Percentiles rank a stretch among this genome's conserved stretches.
Evolutionary conservation across 2,113 vertebrate species (phyloP).

Genomic region (Dinomys branickii): DNA sequence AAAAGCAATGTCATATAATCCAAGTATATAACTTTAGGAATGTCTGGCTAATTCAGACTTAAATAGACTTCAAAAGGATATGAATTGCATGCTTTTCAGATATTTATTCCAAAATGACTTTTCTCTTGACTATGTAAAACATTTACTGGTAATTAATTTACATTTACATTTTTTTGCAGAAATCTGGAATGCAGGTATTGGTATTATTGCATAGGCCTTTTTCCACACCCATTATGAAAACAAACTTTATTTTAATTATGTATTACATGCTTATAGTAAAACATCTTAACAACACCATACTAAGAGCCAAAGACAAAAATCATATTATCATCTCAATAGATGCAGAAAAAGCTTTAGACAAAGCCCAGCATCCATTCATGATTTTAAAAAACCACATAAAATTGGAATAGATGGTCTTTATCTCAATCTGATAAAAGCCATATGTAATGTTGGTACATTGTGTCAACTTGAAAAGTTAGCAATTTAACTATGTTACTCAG

Average conservation of each 20-base stretch:
- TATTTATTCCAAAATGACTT: not conserved
- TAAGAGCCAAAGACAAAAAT: too few relatives aligned
- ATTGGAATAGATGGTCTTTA: too few relatives aligned
- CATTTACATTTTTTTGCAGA: not conserved
- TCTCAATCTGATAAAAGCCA: too few relatives aligned
- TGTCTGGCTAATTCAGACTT: not conserved
- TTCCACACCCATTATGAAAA: not conserved
- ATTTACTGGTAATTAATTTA: not conserved
- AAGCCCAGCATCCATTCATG: too few relatives aligned
- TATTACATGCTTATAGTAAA: not conserved
- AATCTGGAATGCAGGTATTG: not conserved
- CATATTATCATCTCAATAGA: too few relatives aligned
- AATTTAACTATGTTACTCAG: too few relatives aligned
- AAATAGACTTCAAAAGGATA: not conserved
- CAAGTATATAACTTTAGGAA: not conserved
- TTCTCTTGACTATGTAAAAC: not conserved
- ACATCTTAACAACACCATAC: not conserved
- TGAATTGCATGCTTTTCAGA: not conserved
- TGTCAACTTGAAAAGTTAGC: too few relatives aligned
- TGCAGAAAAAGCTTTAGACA: too few relatives aligned
- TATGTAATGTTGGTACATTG: too few relatives aligned
- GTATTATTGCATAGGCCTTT: not conserved
- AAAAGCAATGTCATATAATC: not conserved
- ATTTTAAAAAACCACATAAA: too few relatives aligned
- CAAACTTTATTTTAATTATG: not conserved